Conservation (phyloP, 2,113 vertebrate genomes). For the Anthoscopus minutus region DNA sequence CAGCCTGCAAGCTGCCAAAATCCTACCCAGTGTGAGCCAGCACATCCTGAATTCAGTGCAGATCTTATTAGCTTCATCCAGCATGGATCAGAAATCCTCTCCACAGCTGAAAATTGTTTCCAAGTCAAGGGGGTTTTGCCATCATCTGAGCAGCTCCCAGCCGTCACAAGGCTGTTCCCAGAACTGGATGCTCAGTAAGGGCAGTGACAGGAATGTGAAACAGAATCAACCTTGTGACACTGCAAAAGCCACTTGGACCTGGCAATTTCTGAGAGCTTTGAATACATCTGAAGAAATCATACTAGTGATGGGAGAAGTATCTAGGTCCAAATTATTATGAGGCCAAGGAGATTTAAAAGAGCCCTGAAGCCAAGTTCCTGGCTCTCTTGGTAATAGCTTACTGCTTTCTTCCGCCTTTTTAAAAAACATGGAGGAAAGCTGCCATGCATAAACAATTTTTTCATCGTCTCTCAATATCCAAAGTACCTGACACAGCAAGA, state of each 20-base stretch:
- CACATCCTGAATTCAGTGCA: neutral
- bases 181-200: neutral
- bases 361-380: neutral
- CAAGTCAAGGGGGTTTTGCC: neutral
- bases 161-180: neutral
- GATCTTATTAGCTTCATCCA: neutral
- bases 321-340: neutral
- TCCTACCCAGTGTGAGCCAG: neutral
- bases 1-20: neutral
- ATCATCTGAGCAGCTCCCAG: neutral
- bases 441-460: neutral
- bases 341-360: neutral
- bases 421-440: neutral
- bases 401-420: neutral
- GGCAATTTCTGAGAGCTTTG: neutral
- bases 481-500: conserved; percentile 1
- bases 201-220: neutral
- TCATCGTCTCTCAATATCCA: neutral
- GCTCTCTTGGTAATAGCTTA: neutral
- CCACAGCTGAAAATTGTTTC: neutral
- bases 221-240: neutral
- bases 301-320: neutral
- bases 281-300: neutral
- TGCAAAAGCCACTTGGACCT: neutral
- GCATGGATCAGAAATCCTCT: neutral